Percentiles rank a stretch among this genome's conserved stretches.
phyloP scores from a whole-genome alignment of 1,140 invertebrate species.

The Heliconius nattereri region DNA sequence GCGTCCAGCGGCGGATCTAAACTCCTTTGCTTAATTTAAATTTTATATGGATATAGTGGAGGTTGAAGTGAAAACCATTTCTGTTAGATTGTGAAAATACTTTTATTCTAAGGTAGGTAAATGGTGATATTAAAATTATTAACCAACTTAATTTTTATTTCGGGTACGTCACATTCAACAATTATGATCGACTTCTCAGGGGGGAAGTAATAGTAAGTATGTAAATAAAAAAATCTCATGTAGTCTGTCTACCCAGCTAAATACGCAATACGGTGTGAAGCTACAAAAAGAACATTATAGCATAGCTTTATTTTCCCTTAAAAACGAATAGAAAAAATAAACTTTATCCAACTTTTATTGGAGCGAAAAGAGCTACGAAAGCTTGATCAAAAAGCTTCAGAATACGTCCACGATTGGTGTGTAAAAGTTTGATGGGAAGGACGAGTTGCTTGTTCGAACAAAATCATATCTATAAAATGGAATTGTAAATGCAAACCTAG shows the following conservation, averaged over 20 bases:
- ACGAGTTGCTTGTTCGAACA: conserved; percentile 12
- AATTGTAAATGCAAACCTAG: neutral
- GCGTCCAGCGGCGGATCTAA: too few relatives aligned
- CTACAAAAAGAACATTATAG: neutral
- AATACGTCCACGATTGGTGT: neutral
- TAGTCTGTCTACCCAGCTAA: too few relatives aligned
- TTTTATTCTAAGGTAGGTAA: too few relatives aligned
- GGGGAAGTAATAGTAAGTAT: neutral
- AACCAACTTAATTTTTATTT: neutral
- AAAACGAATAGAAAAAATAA: neutral
- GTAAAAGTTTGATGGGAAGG: conserved; percentile 19
- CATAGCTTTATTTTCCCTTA: neutral
- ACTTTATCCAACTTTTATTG: neutral
- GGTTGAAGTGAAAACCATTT: too few relatives aligned
- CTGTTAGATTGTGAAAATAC: too few relatives aligned
- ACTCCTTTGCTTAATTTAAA: too few relatives aligned
- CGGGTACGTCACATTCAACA: neutral
- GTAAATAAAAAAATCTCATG: neutral
- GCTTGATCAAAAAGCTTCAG: conserved; percentile 1
- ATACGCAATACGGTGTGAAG: too few relatives aligned
- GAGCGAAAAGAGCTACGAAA: neutral
- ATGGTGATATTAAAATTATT: too few relatives aligned
- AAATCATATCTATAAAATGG: conserved; percentile 5
- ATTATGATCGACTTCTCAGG: neutral
- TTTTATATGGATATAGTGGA: too few relatives aligned